phyloP scores from a whole-genome alignment of 2,888 invertebrate genomes.

The Tipula confusa region DNA sequence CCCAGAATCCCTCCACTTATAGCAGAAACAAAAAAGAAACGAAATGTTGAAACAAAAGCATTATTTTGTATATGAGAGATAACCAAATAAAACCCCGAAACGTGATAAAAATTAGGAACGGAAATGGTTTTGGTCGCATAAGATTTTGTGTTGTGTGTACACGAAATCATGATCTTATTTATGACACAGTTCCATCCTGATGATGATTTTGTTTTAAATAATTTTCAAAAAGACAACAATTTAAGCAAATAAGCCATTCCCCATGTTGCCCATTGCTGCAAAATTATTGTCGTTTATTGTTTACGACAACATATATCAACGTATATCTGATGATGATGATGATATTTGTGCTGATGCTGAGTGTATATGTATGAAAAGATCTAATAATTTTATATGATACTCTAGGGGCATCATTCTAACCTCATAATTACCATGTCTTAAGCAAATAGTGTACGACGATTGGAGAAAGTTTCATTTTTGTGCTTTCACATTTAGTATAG shows the following conservation, averaged over 20 bases:
- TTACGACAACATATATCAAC: not conserved
- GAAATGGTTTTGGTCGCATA: not conserved
- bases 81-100: not conserved
- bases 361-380: too few species aligned
- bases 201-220: not conserved
- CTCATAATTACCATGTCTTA: conserved; percentile 1
- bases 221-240: not conserved
- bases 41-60: too few species aligned
- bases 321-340: not conserved
- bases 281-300: not conserved
- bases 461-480: not conserved
- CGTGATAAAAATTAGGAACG: conserved; percentile 12
- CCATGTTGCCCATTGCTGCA: not conserved
- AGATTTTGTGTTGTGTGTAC: not conserved
- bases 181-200: not conserved
- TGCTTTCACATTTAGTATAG: not conserved
- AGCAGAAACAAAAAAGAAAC: not conserved
- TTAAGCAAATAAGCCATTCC: not conserved
- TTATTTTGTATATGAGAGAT: too few species aligned
- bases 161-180: not conserved
- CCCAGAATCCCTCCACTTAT: not conserved
- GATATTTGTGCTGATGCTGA: not conserved
- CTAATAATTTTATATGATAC: conserved; percentile 9
- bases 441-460: not conserved
- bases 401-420: conserved; percentile 16